These are phyloP conservation scores for Epinephelus coioides DNA, from an alignment of 2,797 vertebrate species.

Conservation along the genomic window DNA sequence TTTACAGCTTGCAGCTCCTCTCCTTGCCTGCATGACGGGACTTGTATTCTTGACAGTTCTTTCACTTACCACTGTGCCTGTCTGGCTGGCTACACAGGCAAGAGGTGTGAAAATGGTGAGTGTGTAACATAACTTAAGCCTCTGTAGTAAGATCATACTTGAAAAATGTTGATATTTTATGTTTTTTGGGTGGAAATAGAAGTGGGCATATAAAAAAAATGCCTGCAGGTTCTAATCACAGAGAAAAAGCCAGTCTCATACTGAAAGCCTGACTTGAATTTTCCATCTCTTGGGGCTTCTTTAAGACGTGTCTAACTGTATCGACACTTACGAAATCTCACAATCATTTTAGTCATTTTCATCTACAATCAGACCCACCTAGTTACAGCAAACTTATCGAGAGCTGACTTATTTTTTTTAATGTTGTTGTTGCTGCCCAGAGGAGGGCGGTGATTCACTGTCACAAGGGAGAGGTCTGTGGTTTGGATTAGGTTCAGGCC, in stretches of 20 bases:
- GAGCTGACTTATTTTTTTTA: conserved; percentile 10
- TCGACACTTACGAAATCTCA: not conserved
- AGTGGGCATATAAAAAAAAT: not conserved
- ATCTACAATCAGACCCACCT: conserved; percentile 32
- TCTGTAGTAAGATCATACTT: not conserved
- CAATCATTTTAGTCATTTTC: conserved; percentile 23
- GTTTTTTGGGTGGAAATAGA: not conserved
- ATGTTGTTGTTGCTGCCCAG: conserved; percentile 28
- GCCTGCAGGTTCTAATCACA: not conserved
- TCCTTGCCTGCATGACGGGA: conserved; percentile 96
- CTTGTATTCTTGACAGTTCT: conserved; percentile 90
- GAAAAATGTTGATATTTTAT: not conserved
- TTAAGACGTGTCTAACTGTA: not conserved
- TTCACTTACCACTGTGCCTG: conserved; percentile 93
- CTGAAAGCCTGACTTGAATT: conserved; percentile 18
- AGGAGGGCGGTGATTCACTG: conserved; percentile 62
- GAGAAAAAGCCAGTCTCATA: conserved; percentile 3
- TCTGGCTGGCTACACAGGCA: conserved; percentile 95
- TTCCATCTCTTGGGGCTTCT: conserved; percentile 15
- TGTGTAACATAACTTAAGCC: conserved; percentile 5
- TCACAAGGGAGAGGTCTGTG: conserved; percentile 62
- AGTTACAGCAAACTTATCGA: conserved; percentile 12
- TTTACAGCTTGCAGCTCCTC: conserved; percentile 93
- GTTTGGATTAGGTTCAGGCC: conserved; percentile 67
- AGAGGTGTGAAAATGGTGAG: conserved; percentile 95